A percentile compares a stretch with the other conserved stretches of the same genome.
These are phyloP conservation scores for Liopterus haemorrhoidalis DNA, from an alignment of 2,888 invertebrate genomes.

Conservation along the genomic window DNA sequence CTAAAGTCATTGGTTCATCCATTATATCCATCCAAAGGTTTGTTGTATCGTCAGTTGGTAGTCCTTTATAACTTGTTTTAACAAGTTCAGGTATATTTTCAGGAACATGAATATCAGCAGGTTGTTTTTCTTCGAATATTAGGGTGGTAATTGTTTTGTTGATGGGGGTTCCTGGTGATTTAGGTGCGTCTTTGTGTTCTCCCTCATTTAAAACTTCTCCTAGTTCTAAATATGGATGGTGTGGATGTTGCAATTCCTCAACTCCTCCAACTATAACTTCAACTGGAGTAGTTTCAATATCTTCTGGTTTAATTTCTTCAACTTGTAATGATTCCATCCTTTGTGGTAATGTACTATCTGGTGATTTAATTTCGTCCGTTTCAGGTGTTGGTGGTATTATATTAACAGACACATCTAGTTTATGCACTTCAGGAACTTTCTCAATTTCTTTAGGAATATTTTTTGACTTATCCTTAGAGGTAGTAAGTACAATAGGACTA, in stretches of 20 bases:
- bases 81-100: constrained; percentile 1
- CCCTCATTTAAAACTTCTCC: constrained; percentile 13
- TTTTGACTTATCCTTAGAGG: constrained; percentile 3
- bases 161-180: constrained; percentile 13
- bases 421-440: neutral
- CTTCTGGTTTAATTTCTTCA: constrained; percentile 6
- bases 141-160: constrained; percentile 8
- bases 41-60: constrained; percentile 33
- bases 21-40: constrained; percentile 41
- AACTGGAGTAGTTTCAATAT: neutral
- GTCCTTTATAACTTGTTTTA: constrained; percentile 25
- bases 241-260: no score
- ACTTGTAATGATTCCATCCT: no score
- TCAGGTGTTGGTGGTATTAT: no score
- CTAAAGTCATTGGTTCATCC: constrained; percentile 28
- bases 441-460: neutral
- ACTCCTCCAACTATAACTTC: neutral
- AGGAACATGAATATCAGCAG: neutral
- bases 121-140: constrained; percentile 18
- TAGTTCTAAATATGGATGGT: constrained; percentile 22
- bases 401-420: neutral
- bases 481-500: neutral
- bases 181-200: constrained; percentile 10
- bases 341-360: no score
- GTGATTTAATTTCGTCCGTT: no score